Evolutionary conservation across 2,113 vertebrate species (phyloP).

Genomic region (Oryctolagus cuniculus): mOryCun1.1 NC_091453.1:83897501-83898000

Average conservation of each 20-base stretch:
- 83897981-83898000: too few relatives aligned
- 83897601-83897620: slow-evolving; percentile 90
- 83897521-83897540: slow-evolving; percentile 93
- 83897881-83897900: slow-evolving; percentile 95
- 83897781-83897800: slow-evolving; percentile 98
- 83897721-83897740: slow-evolving; percentile 92
- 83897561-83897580: slow-evolving; percentile 88
- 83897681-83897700: slow-evolving; percentile 95
- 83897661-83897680: slow-evolving; percentile 97
- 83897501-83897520: slow-evolving; percentile 58
- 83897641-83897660: slow-evolving; percentile 93
- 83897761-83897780: slow-evolving; percentile 96
- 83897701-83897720: slow-evolving; percentile 98
- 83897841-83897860: slow-evolving; percentile 96
- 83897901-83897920: slow-evolving; percentile 97
- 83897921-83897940: slow-evolving; percentile 95
- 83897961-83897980: too few relatives aligned
- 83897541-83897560: slow-evolving; percentile 90
- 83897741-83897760: slow-evolving; percentile 94
- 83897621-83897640: slow-evolving; percentile 95
- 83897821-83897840: slow-evolving; percentile 97
- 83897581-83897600: slow-evolving; percentile 91
- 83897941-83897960: slow-evolving; percentile 86
- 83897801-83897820: slow-evolving; percentile 95
- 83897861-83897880: slow-evolving; percentile 95